Evolutionary conservation across 1,140 invertebrate genomes (phyloP).

Genomic region (Orchestia grillus): DNA sequence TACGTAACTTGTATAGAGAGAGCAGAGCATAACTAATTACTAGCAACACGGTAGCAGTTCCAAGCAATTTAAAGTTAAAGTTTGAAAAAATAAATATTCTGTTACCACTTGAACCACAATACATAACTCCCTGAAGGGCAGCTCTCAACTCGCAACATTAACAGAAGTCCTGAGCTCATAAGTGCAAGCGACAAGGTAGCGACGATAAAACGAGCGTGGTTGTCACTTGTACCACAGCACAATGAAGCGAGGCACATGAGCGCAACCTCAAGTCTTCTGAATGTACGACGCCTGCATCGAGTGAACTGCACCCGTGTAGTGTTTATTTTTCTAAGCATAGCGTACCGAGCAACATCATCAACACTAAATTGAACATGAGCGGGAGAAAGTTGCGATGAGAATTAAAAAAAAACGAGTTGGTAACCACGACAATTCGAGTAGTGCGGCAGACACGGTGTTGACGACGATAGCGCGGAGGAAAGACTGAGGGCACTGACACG

Average conservation of each 20-base stretch:
- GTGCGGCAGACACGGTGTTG: background rate
- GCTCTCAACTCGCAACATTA: background rate
- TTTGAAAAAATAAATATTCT: no score
- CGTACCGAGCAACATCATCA: no score
- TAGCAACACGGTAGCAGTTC: no score
- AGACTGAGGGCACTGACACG: background rate
- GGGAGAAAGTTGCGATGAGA: no score
- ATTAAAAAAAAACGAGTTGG: no score
- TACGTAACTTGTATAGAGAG: no score
- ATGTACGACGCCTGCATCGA: background rate
- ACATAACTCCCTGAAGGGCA: background rate
- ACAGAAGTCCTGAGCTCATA: background rate
- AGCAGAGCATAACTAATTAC: no score
- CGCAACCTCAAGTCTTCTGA: background rate
- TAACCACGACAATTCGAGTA: no score
- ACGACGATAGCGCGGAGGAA: background rate
- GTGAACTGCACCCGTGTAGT: no score
- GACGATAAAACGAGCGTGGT: background rate
- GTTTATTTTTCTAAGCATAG: no score
- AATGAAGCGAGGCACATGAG: background rate
- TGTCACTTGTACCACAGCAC: background rate
- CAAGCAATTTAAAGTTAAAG: no score
- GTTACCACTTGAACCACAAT: background rate
- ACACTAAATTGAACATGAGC: no score
- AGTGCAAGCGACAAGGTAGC: background rate